Evolutionary conservation across 2,113 vertebrate species (phyloP), one percentile per base, ranked within the genome.

Genomic region (Eptesicus fuscus): DNA sequence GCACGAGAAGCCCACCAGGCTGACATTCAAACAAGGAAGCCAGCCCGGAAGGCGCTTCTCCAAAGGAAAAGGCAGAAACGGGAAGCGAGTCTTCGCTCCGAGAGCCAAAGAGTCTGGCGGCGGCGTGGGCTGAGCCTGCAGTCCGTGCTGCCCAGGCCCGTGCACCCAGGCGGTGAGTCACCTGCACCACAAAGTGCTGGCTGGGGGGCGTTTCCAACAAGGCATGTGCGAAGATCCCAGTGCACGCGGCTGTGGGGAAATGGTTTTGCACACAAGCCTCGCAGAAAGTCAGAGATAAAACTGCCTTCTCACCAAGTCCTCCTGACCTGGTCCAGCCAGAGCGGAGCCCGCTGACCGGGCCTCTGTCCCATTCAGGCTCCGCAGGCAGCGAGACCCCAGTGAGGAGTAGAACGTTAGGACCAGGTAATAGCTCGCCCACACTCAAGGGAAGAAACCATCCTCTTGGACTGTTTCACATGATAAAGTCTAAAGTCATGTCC

Each of bases 91-190:
- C 47, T 78, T 51, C 23, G 28, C 37, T 44, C 77, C 8, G 44
- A 9, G 11, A 78, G 92, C n/a, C 32, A 30, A 49, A 73, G n/a
- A 37, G 32, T 20, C 49, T n/a, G 51, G 35, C 8, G 0, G n/a
- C 16, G 5, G 13, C 0, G 0, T 3, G 47, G 42, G 67, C 49
- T 8, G 44, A n/a, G 59, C 1, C 0, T 7, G 28, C 6, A 0
- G 44, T 0, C 9, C 3, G 0, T 23, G n/a, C 44, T 5, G 28
- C 16, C 53, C 25, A 2, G 28, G 7, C 30, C 7, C 4, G 1
- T 0, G 42, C 9, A 9, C 53, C 49, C 14, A 11, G 28, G 53
- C 1, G 71, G 61, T 5, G 7, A 2, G 4, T 1, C 25, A 1
- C 17, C 28, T 1, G 10, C 18, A 42, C 37, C 23, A 3, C 22